Conservation (phyloP, 37 sponge, comb jelly and placozoan genomes). For the Bolinopsis microptera region DNA sequence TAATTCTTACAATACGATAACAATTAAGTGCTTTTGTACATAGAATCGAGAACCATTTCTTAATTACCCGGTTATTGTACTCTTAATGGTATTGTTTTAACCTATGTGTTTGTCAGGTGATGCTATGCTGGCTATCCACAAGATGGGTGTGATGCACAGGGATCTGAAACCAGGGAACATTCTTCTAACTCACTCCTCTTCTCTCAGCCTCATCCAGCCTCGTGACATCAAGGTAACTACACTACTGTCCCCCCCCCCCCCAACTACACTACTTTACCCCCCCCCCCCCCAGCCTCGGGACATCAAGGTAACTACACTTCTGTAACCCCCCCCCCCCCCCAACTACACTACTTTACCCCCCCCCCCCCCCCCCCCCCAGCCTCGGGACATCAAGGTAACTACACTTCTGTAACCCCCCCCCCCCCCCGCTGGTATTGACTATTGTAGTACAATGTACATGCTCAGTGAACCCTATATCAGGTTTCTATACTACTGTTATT, state of each 20-base stretch:
- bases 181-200: conserved; percentile 74
- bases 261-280: neutral
- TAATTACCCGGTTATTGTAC: too few relatives aligned
- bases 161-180: conserved; percentile 95
- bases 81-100: too few relatives aligned
- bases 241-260: neutral
- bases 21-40: too few relatives aligned
- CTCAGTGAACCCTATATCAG: too few relatives aligned
- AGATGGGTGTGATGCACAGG: conserved; percentile 81
- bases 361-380: neutral
- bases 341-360: neutral
- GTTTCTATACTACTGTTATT: too few relatives aligned
- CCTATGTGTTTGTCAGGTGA: too few relatives aligned
- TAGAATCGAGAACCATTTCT: too few relatives aligned
- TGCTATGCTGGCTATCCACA: conserved; percentile 73
- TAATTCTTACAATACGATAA: too few relatives aligned
- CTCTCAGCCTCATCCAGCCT: conserved; percentile 31
- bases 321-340: neutral
- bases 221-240: neutral
- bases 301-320: neutral
- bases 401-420: neutral
- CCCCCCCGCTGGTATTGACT: neutral
- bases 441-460: too few relatives aligned
- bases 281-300: conserved; percentile 1
- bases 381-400: neutral